A percentile compares a stretch with the other conserved stretches of the same genome.
Conservation (phyloP, 2,888 invertebrate genomes). For the Napeogenes sylphis region DNA sequence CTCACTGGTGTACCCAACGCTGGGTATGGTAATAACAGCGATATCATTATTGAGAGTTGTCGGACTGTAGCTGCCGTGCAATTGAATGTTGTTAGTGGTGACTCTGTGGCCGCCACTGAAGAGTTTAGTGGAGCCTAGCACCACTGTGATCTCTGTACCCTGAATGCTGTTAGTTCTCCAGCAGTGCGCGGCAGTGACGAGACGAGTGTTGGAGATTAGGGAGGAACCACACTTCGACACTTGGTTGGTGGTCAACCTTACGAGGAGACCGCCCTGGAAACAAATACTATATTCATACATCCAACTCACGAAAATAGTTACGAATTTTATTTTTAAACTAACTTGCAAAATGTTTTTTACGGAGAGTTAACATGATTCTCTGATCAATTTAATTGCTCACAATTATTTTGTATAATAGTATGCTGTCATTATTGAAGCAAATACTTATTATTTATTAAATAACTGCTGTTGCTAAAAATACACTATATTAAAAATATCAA, state of each 20-base stretch:
- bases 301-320: too few species aligned
- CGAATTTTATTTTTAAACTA: too few species aligned
- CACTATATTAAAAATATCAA: too few species aligned
- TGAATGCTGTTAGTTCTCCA: slow-evolving; percentile 38
- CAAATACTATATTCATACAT: neutral
- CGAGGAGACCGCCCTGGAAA: slow-evolving; percentile 42
- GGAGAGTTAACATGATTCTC: too few species aligned
- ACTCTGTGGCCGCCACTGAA: slow-evolving; percentile 40
- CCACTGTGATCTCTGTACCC: slow-evolving; percentile 39
- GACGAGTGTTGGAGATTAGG: slow-evolving; percentile 33
- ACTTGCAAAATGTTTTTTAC: too few species aligned
- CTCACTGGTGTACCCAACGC: slow-evolving; percentile 37
- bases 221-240: slow-evolving; percentile 30
- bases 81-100: slow-evolving; percentile 34
- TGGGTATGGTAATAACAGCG: slow-evolving; percentile 36
- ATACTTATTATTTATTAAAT: too few species aligned
- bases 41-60: slow-evolving; percentile 40
- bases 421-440: too few species aligned
- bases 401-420: too few species aligned
- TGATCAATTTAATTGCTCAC: too few species aligned
- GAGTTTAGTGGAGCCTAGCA: slow-evolving; percentile 37
- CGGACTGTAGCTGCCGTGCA: slow-evolving; percentile 38
- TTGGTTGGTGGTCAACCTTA: slow-evolving; percentile 35
- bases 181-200: slow-evolving; percentile 45
- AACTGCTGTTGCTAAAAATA: too few species aligned